These are phyloP conservation scores for Agriopis aurantiaria DNA, from an alignment of 2,888 invertebrate species.

Conservation along the genomic window DNA sequence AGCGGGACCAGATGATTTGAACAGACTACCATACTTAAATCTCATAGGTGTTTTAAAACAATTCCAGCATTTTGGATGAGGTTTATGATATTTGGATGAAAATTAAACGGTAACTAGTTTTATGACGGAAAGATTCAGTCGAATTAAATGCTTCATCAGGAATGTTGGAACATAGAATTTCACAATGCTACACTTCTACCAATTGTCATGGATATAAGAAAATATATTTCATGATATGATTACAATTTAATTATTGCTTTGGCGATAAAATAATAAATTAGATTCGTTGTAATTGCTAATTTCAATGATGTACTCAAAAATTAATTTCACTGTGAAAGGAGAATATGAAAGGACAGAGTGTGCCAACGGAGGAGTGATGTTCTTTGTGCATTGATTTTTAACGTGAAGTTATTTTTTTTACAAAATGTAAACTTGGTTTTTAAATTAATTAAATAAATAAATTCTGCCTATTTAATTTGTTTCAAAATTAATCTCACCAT, in stretches of 20 bases:
- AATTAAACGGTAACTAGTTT: conserved; percentile 39
- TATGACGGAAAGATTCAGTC: conserved; percentile 30
- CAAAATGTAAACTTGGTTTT: no score
- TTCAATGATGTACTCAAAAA: conserved; percentile 36
- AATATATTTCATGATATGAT: conserved; percentile 48
- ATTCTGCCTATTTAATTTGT: no score
- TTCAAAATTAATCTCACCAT: no score
- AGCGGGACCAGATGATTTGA: neutral
- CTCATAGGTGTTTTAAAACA: conserved; percentile 38
- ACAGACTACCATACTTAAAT: conserved; percentile 37
- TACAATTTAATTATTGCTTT: conserved; percentile 44
- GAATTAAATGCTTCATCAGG: conserved; percentile 45
- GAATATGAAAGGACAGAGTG: conserved; percentile 31
- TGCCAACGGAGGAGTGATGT: conserved; percentile 57
- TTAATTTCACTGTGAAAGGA: conserved; percentile 22
- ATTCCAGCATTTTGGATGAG: conserved; percentile 20
- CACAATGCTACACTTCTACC: conserved; percentile 28
- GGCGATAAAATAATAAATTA: conserved; percentile 41
- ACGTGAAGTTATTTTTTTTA: neutral
- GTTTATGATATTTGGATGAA: conserved; percentile 40
- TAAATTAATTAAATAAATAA: no score
- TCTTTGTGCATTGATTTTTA: conserved; percentile 37
- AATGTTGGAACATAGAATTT: conserved; percentile 37
- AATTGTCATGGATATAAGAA: conserved; percentile 52
- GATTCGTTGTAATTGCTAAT: conserved; percentile 46